Evolutionary conservation across 2,113 vertebrate species (phyloP).

Genomic region (Ammospiza caudacuta): DNA sequence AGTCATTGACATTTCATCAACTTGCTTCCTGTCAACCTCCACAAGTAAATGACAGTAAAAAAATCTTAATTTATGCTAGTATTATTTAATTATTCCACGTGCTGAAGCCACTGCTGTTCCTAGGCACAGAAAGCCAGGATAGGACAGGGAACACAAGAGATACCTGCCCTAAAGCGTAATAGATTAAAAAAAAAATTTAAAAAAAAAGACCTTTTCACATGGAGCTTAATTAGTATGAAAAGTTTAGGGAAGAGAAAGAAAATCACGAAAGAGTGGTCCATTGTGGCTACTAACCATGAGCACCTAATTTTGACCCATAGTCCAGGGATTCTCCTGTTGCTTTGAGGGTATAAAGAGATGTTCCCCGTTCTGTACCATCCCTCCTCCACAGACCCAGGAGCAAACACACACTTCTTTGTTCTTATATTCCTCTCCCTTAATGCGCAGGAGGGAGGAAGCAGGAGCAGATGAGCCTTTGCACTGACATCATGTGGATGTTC

Average conservation of each 20-base stretch:
- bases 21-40: background rate
- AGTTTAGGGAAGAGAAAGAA: background rate
- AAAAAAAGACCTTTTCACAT: background rate
- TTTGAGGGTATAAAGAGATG: background rate
- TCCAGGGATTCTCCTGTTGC: background rate
- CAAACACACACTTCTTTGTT: background rate
- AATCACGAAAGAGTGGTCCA: background rate
- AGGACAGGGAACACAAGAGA: background rate
- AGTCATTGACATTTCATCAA: background rate
- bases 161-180: background rate
- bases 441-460: background rate
- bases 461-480: background rate
- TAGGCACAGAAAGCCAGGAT: background rate
- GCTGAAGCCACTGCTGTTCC: background rate
- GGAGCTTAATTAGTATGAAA: background rate
- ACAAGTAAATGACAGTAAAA: background rate
- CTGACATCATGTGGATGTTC: background rate
- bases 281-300: background rate
- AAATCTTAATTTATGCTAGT: background rate
- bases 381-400: rapidly evolving
- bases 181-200: background rate
- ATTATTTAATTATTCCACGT: background rate
- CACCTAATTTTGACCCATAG: background rate
- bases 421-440: background rate
- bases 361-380: background rate